Conservation (phyloP, 64 coral and sea anemone genomes). For the Montipora capricornis region DNA sequence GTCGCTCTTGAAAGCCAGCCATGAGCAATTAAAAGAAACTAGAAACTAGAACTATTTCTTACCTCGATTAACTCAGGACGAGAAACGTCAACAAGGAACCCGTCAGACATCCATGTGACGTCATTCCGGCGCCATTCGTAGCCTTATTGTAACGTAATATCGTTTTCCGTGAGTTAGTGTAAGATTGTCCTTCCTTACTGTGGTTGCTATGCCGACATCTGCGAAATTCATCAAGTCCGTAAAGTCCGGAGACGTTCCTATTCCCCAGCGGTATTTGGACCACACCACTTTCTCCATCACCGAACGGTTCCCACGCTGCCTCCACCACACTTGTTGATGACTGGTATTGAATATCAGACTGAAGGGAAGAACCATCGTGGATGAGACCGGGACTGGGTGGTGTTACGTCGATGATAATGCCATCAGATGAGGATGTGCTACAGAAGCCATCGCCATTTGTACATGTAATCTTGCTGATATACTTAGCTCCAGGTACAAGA, state of each 20-base stretch:
- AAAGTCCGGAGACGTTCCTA: constrained; percentile 76
- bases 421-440: constrained; percentile 79
- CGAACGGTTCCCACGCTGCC: constrained; percentile 73
- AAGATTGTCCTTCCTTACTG: constrained; percentile 58
- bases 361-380: constrained; percentile 50
- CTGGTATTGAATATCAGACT: constrained; percentile 66
- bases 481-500: constrained; percentile 78
- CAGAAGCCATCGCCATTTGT: constrained; percentile 88
- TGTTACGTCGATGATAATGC: constrained; percentile 86
- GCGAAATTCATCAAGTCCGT: constrained; percentile 76
- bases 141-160: constrained; percentile 93
- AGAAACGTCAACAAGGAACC: constrained; percentile 79
- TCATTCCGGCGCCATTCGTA: constrained; percentile 83
- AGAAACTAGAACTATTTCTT: not conserved
- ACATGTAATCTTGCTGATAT: constrained; percentile 79
- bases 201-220: constrained; percentile 66
- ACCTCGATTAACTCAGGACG: constrained; percentile 83
- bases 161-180: not conserved
- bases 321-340: constrained; percentile 45
- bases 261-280: constrained; percentile 79
- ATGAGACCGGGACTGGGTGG: constrained; percentile 66
- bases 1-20: no score
- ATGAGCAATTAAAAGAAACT: no score
- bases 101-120: constrained; percentile 84
- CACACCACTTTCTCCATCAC: constrained; percentile 87